Conservation (phyloP, 2,113 vertebrate genomes). For the Syngnathus scovelli region DNA sequence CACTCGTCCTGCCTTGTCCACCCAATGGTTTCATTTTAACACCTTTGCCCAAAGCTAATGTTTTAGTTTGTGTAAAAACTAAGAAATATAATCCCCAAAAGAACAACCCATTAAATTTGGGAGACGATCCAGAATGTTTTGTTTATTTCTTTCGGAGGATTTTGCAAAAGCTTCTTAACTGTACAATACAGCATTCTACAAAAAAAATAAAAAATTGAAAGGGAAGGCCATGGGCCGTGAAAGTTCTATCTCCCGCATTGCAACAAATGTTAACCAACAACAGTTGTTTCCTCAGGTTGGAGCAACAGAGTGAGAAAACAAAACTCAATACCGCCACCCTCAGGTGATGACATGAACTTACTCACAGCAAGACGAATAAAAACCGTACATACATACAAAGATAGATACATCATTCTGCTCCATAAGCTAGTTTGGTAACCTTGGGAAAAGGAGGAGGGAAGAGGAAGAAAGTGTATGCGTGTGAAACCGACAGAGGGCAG, state of each 20-base stretch:
- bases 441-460: background rate
- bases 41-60: background rate
- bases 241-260: slow-evolving; percentile 18
- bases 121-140: background rate
- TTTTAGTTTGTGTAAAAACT: background rate
- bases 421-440: background rate
- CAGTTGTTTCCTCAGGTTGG: slow-evolving; percentile 51
- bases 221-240: background rate
- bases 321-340: slow-evolving; percentile 62
- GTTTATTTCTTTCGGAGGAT: background rate
- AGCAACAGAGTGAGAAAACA: slow-evolving; percentile 16
- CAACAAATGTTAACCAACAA: slow-evolving; percentile 66
- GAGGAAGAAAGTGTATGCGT: background rate
- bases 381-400: slow-evolving; percentile 14
- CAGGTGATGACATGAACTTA: slow-evolving; percentile 35
- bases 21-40: background rate
- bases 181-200: background rate
- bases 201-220: background rate
- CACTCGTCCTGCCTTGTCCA: slow-evolving; percentile 17
- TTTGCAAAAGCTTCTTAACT: background rate
- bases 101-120: background rate
- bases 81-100: background rate
- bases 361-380: slow-evolving; percentile 38
- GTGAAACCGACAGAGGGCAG: background rate
- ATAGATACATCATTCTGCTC: slow-evolving; percentile 50